phyloP scores from a whole-genome alignment of 2,113 vertebrate genomes.

The Silurus meridionalis region DNA sequence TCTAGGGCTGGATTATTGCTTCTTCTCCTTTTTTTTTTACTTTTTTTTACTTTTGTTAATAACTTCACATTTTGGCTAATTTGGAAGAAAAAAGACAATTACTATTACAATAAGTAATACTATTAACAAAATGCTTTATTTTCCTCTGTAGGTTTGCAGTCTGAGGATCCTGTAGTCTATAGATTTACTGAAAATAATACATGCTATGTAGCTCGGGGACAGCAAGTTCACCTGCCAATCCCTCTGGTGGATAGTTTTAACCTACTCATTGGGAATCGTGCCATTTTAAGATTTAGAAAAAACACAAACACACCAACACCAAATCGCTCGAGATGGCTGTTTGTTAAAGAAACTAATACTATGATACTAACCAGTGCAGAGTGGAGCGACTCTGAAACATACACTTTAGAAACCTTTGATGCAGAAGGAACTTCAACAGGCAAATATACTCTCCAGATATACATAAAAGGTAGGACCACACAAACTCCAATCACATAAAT shows the following conservation, averaged over 20 bases:
- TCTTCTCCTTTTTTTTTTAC: no score
- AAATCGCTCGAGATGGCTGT: neutral
- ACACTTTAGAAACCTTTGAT: neutral
- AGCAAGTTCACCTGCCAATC: neutral
- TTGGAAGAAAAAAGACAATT: no score
- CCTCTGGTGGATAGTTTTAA: neutral
- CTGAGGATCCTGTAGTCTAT: conserved; percentile 7
- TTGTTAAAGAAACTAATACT: neutral
- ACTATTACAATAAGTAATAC: no score
- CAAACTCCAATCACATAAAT: neutral
- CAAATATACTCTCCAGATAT: neutral
- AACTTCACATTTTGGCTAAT: no score
- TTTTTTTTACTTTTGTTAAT: no score
- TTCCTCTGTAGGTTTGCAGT: neutral
- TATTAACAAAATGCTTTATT: neutral
- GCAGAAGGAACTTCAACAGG: neutral
- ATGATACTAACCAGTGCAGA: conserved; percentile 26
- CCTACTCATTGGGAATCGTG: neutral
- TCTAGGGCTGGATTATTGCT: no score
- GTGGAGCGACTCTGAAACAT: neutral
- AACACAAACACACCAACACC: neutral
- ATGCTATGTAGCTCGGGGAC: neutral
- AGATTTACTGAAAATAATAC: neutral
- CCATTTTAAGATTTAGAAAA: neutral
- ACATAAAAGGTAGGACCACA: neutral